Evolutionary conservation across 2,113 vertebrate genomes (phyloP), one percentile per base, ranked within the genome.

Genomic region (Esox niger): DNA sequence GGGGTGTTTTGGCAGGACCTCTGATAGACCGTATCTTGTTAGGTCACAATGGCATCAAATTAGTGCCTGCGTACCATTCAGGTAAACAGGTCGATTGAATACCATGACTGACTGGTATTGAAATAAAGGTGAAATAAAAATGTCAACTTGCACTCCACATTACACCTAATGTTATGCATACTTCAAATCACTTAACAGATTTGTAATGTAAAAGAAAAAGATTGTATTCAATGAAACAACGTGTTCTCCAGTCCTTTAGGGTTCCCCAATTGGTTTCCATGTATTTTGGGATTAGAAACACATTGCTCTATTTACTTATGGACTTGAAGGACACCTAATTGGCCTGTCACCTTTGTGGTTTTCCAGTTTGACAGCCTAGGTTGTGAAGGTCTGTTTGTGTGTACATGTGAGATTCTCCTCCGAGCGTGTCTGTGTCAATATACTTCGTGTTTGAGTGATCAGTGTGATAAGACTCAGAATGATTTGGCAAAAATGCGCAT

Each of bases 401-500:
- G 33, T 13, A 6, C 30, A 33, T 62, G 23, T 4, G 59, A 9
- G 31, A 54, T 27, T 55, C 49, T 17, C 17, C 49, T 7, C 25
- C 29, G 29, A n/a, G 21, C 60, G 6, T 23, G 27, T 33, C 31
- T 61, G 29, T 56, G 77, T 87, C 60, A 89, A 89, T 87, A 86
- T 87, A n/a, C n/a, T n/a, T n/a, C n/a, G n/a, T n/a, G n/a, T n/a
- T 88, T 87, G 74, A 84, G n/a, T 74, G 65, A 38, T 21, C 21
- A 11, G 11, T 30, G 75, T 65, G 35, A 56, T 72, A 49, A 43
- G 72, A 73, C 62, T 78, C 71, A 71, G 69, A 79, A 73, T 83
- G 55, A 79, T 82, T 62, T 67, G 64, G 35, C 32, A 54, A 15
- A n/a, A 68, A 6, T 66, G 73, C 74, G 33, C 88, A n/a, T n/a